Base-by-base conservation (phyloP, 2,888 invertebrate species). In the Caenorhabditis panamensis region DNA sequence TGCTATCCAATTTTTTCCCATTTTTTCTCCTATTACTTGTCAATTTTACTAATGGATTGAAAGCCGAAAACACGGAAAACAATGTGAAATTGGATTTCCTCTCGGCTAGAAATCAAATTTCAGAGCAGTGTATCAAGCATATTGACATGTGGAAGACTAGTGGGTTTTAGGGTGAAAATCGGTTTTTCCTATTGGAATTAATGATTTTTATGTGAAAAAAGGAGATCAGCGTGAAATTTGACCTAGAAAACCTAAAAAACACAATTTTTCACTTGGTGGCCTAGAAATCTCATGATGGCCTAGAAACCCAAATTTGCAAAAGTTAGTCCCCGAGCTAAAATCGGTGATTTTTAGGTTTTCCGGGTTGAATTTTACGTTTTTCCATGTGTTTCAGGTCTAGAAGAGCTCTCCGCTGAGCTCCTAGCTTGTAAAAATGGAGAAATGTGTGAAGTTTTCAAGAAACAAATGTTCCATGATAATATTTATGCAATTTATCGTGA, bases 401-500 rank as follows among this genome's bases (percentile, higher is more conserved):
- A 26, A 18, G 28, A 37, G 26, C 66, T 78, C 3, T 26, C 78
- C 0, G 53, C 71, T 1, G 71, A 78, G 49, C 61, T 78, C 0
- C 2, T 69, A 0, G 31, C 22, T 8, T 78, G 78, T 47, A 31
- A 26, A 24, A 56, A 78, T 47, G 13, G 36, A 2, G 49, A 61
- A 37, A 28, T 26, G 0, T 78, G 78, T 51, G 66, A 78, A 9
- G 24, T 36, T 37, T 54, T 44, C n/a, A 71, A 72, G 31, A 71
- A 72, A 26, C 41, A 71, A 49, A 24, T 62, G 8, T 61, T 61
- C 24, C 41, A 64, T 16, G 78, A 78, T 18, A 71, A 78, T 28
- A 44, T 66, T 22, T 78, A 66, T 16, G 58, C 78, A 0, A 20
- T 78, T n/a, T 78, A 78, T 37, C 78, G 78, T 78, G 13, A 63